These are phyloP conservation scores for Potorous gilbertii DNA, from an alignment of 2,797 vertebrate genomes.

Conservation along the genomic window DNA sequence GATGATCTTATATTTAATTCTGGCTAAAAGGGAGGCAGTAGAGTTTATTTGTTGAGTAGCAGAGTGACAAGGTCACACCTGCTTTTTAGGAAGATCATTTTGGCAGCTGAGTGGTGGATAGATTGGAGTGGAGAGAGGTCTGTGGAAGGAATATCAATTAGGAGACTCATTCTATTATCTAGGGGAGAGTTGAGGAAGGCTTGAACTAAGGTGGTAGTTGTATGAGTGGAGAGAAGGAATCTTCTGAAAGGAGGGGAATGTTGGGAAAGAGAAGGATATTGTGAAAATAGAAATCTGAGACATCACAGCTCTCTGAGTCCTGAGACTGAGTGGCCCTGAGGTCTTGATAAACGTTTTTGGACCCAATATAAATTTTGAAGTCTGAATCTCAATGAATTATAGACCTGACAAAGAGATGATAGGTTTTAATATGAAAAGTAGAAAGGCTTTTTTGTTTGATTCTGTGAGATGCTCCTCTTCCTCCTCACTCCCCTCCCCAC, in stretches of 20 bases:
- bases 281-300: neutral
- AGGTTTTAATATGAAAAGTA: neutral
- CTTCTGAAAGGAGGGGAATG: neutral
- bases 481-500: neutral
- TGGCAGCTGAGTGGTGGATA: neutral
- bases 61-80: neutral
- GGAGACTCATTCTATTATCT: neutral
- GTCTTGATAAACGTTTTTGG: neutral
- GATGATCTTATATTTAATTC: neutral
- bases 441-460: slow-evolving; percentile 32
- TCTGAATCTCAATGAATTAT: neutral
- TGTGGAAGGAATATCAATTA: neutral
- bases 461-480: neutral
- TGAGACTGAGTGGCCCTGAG: neutral
- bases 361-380: neutral
- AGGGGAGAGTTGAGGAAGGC: neutral
- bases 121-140: neutral
- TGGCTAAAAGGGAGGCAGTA: neutral
- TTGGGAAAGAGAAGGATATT: neutral
- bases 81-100: neutral
- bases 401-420: slow-evolving; percentile 15
- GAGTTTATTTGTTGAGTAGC: neutral
- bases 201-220: neutral
- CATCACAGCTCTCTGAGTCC: neutral
- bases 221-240: neutral